Percentiles rank a stretch among this genome's conserved stretches.
phyloP scores from a whole-genome alignment of 2,113 vertebrate species.

The Brachypteracias leptosomus region DNA sequence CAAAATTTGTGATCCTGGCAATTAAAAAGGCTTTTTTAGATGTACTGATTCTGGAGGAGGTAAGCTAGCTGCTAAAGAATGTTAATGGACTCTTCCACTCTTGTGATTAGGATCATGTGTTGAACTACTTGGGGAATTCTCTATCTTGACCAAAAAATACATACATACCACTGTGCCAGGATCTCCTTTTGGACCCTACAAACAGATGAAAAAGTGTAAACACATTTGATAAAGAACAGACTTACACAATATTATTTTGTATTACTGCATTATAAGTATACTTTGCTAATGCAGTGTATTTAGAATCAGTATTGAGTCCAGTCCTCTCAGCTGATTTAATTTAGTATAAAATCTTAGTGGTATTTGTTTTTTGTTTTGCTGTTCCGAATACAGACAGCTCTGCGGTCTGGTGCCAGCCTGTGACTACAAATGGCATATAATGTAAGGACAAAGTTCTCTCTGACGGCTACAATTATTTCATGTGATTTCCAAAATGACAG shows the following conservation, averaged over 20 bases:
- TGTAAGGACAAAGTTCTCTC: background rate
- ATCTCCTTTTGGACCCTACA: conserved; percentile 93
- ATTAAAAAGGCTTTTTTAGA: background rate
- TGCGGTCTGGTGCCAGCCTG: rapidly evolving
- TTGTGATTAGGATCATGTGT: background rate
- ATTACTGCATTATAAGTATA: background rate
- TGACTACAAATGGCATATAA: background rate
- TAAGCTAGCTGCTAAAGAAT: background rate
- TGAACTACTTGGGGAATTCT: background rate
- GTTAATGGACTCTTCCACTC: background rate
- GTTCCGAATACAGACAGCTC: background rate
- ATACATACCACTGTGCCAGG: conserved; percentile 87
- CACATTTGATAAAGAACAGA: background rate
- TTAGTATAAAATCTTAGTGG: background rate
- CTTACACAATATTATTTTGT: background rate
- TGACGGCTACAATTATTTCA: background rate
- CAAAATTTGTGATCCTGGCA: background rate
- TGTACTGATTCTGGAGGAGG: background rate
- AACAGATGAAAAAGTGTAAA: conserved; percentile 18
- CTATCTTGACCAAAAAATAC: background rate
- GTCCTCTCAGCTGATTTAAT: background rate
- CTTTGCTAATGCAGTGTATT: background rate
- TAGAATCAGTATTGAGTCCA: background rate
- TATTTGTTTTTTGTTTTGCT: background rate
- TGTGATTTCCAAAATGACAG: background rate